These are phyloP conservation scores for Pomacea canaliculata DNA, from an alignment of 2,888 invertebrate species.

Conservation along the genomic window DNA sequence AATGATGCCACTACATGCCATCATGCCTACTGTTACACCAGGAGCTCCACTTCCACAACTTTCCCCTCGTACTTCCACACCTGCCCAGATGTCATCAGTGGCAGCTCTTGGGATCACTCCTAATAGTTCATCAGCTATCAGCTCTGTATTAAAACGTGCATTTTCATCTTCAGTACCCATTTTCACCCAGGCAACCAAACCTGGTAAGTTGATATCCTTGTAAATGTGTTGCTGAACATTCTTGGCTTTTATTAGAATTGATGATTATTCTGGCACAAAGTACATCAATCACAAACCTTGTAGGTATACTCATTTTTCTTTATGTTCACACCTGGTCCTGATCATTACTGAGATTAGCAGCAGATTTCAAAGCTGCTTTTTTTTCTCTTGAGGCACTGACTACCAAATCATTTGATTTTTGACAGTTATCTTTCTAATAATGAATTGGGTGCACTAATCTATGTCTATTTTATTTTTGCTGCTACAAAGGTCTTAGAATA, in stretches of 20 bases:
- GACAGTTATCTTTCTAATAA: no score
- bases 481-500: no score
- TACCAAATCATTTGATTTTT: no score
- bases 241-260: neutral
- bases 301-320: no score
- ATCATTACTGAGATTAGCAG: no score
- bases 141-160: conserved; percentile 38
- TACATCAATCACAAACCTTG: neutral
- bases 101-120: conserved; percentile 23
- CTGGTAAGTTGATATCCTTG: conserved; percentile 8
- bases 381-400: no score
- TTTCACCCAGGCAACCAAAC: conserved; percentile 17
- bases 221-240: neutral
- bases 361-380: no score
- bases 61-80: conserved; percentile 30
- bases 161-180: conserved; percentile 40
- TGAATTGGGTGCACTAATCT: no score
- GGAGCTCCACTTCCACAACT: conserved; percentile 33
- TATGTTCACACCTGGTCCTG: no score
- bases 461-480: no score
- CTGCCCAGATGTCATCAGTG: conserved; percentile 23
- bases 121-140: conserved; percentile 30
- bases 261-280: neutral
- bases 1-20: conserved; percentile 45
- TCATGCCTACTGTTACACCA: conserved; percentile 35